A percentile compares a stretch with the other conserved stretches of the same genome.
Evolutionary conservation across 2,113 vertebrate species (phyloP).

Genomic region (Onychostruthus taczanowskii): DNA sequence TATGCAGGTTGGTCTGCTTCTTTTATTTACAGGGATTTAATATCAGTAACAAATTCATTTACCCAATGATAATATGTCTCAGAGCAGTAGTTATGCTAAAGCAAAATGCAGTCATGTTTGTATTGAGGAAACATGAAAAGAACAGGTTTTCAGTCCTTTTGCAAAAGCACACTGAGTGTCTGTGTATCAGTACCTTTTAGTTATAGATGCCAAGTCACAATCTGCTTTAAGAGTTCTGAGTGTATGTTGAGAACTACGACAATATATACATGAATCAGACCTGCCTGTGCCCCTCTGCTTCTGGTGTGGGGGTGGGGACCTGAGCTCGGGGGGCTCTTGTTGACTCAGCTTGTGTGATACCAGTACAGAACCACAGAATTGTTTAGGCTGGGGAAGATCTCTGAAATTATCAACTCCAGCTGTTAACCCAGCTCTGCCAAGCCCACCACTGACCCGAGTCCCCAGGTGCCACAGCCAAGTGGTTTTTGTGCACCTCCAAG

Average conservation of each 20-base stretch:
- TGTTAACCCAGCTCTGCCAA: background rate
- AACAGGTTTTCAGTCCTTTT: conserved; percentile 73
- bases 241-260: conserved; percentile 9
- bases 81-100: conserved; percentile 46
- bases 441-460: background rate
- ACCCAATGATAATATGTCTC: conserved; percentile 33
- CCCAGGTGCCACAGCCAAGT: background rate
- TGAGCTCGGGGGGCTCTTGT: background rate
- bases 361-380: background rate
- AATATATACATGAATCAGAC: conserved; percentile 58
- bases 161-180: conserved; percentile 61
- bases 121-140: conserved; percentile 63
- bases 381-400: background rate
- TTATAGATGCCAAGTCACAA: conserved; percentile 65
- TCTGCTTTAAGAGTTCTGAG: conserved; percentile 56
- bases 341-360: background rate
- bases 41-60: conserved; percentile 60
- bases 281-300: conserved; percentile 43
- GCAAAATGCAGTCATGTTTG: conserved; percentile 58
- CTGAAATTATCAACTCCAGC: background rate
- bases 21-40: conserved; percentile 68
- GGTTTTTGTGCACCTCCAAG: background rate
- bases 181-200: conserved; percentile 64
- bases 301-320: background rate
- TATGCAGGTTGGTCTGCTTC: conserved; percentile 67